A percentile compares a stretch with the other conserved stretches of the same genome.
phyloP scores from a whole-genome alignment of 2,113 vertebrate species.

The Hirundichthys speculiger region DNA sequence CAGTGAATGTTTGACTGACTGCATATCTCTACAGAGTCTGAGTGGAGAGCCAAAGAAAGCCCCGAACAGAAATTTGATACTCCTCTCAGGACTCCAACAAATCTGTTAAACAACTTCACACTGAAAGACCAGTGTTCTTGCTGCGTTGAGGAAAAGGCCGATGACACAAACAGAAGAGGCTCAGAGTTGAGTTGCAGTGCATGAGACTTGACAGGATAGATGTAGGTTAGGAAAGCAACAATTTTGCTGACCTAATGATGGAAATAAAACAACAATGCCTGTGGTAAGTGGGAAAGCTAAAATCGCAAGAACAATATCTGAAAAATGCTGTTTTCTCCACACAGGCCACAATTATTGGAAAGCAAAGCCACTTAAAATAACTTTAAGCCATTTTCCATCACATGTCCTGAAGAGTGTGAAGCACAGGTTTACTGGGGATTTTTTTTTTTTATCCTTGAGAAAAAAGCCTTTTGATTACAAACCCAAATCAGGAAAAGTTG shows the following conservation, averaged over 20 bases:
- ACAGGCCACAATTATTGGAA: slow-evolving; percentile 41
- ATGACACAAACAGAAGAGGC: slow-evolving; percentile 3
- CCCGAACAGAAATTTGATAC: slow-evolving; percentile 37
- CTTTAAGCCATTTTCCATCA: slow-evolving; percentile 6
- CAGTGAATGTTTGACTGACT: not conserved
- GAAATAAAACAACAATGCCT: slow-evolving; percentile 50
- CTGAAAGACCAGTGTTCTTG: slow-evolving; percentile 11
- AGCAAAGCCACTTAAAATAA: slow-evolving; percentile 41
- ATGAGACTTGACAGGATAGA: slow-evolving; percentile 26
- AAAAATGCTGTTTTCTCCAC: slow-evolving; percentile 40
- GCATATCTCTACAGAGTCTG: slow-evolving; percentile 26
- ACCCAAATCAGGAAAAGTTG: too few relatives aligned
- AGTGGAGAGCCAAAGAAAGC: slow-evolving; percentile 48
- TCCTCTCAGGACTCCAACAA: slow-evolving; percentile 36
- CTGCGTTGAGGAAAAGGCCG: not conserved
- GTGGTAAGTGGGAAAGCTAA: slow-evolving; percentile 29
- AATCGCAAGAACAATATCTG: slow-evolving; percentile 42
- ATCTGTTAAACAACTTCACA: slow-evolving; percentile 31
- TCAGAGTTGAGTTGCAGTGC: not conserved
- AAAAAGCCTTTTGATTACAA: too few relatives aligned
- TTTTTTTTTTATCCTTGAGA: too few relatives aligned
- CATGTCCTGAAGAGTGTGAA: slow-evolving; percentile 1
- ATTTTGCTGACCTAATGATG: slow-evolving; percentile 41
- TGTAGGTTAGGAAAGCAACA: slow-evolving; percentile 36
- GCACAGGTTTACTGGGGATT: slow-evolving; percentile 14